Evolutionary conservation across 2,797 vertebrate genomes (phyloP).

Genomic region (Pyrocephalus nanus): DNA sequence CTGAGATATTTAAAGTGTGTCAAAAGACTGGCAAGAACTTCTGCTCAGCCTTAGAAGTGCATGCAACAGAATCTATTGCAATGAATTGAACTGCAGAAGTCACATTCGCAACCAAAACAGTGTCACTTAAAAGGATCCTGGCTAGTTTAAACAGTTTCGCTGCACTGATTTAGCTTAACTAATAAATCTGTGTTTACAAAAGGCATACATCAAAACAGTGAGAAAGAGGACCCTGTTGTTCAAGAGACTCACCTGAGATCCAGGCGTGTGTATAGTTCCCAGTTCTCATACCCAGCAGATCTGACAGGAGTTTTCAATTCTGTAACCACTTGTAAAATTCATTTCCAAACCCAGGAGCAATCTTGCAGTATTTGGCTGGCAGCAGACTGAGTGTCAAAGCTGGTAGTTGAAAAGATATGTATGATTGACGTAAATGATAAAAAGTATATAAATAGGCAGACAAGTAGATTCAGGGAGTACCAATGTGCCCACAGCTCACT

Average conservation of each 20-base stretch:
- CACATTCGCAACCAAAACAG: not conserved
- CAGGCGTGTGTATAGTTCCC: not conserved
- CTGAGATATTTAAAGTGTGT: not conserved
- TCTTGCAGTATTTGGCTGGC: not conserved
- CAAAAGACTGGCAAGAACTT: not conserved
- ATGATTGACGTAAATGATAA: not conserved
- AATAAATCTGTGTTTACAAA: not conserved
- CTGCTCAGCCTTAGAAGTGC: not conserved
- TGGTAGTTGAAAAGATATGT: not conserved
- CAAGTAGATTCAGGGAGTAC: not conserved
- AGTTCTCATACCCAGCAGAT: not conserved
- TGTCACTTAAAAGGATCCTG: not conserved
- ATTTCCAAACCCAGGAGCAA: not conserved
- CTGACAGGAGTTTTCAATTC: not conserved
- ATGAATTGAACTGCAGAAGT: not conserved
- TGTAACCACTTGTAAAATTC: not conserved
- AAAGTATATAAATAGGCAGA: not conserved
- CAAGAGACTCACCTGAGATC: not conserved
- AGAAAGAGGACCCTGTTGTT: not conserved
- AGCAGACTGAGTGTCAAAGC: not conserved
- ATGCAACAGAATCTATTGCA: not conserved
- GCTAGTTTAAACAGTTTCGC: not conserved
- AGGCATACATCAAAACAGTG: not conserved
- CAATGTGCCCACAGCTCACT: not conserved
- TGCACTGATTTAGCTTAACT: not conserved